phyloP scores from a whole-genome alignment of 2,888 invertebrate species.

The Drosophila koepferae region DNA sequence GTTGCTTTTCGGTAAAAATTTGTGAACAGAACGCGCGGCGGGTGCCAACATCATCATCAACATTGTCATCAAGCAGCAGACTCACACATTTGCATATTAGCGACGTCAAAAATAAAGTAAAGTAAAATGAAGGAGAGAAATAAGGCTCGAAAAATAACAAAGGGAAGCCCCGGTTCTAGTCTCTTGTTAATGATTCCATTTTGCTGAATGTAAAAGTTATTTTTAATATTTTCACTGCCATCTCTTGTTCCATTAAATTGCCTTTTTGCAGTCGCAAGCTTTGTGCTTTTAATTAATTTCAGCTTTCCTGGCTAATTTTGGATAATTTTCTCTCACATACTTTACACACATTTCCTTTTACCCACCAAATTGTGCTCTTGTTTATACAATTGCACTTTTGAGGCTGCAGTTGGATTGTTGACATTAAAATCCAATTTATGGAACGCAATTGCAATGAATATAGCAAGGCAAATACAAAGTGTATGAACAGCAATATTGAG shows the following conservation, averaged over 20 bases:
- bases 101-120: conserved; percentile 10
- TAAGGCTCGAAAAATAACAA: conserved; percentile 10
- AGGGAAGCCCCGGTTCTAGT: not conserved
- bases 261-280: not conserved
- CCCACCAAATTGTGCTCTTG: conserved; percentile 15
- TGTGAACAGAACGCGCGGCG: conserved; percentile 16
- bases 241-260: not conserved
- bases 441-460: conserved; percentile 44
- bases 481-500: not conserved
- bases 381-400: conserved; percentile 7
- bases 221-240: conserved; percentile 21
- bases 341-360: conserved; percentile 1
- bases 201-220: not conserved
- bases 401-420: conserved; percentile 34
- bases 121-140: not conserved
- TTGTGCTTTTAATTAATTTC: conserved; percentile 30
- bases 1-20: conserved; percentile 19
- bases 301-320: conserved; percentile 21
- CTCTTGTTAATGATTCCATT: conserved; percentile 22
- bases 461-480: conserved; percentile 26
- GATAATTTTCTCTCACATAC: not conserved
- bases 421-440: conserved; percentile 64
- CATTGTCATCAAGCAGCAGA: conserved; percentile 26
- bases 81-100: conserved; percentile 57
- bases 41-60: conserved; percentile 25